Base-by-base conservation (phyloP, 2,888 invertebrate genomes). In the Tridacna crocea region DNA sequence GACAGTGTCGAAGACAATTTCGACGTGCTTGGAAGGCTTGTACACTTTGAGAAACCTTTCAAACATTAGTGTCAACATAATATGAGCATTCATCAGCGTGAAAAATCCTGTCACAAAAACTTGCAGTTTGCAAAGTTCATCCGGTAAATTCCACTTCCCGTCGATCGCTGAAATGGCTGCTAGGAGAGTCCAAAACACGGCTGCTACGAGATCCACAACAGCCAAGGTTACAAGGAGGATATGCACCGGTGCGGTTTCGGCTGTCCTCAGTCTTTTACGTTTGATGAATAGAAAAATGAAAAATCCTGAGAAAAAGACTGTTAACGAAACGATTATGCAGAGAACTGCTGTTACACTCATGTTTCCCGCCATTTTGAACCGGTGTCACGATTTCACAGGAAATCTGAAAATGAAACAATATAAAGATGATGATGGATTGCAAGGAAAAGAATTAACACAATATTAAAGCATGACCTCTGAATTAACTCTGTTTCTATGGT, bases 21-120 rank as follows among this genome's bases (percentile, higher is more conserved):
- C 88, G 15, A 80, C 80, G 74, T 90, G 91, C 27, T 87, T 87
- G 6, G 91, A 90, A 0, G 92, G 92, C 60, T 87, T 87, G 61
- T 88, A 85, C 22, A 91, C 72, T 24, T 70, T 81, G 15, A 92
- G 65, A 65, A 84, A 84, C 70, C 89, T 79, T 75, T 91, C 91
- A 26, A 91, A 82, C 72, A 89, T 84, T 24, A 92, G 74, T 2
- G 88, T 51, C 22, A 87, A 36, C 15, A 91, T 83, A 0, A 89
- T 87, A 74, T 90, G 90, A 66, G 87, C 87, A 77, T 88, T 90
- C 46, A 90, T 76, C 13, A 86, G 51, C 55, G 86, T 78, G 77
- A 87, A 88, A 36, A 90, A 87, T 19, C 80, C 76, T 83, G 85
- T 87, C 36, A 89, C 63, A 70, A 85, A 86, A 13, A 88, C 89